Evolutionary conservation across 2,797 vertebrate genomes (phyloP).

Genomic region (Etheostoma perlongum): DNA sequence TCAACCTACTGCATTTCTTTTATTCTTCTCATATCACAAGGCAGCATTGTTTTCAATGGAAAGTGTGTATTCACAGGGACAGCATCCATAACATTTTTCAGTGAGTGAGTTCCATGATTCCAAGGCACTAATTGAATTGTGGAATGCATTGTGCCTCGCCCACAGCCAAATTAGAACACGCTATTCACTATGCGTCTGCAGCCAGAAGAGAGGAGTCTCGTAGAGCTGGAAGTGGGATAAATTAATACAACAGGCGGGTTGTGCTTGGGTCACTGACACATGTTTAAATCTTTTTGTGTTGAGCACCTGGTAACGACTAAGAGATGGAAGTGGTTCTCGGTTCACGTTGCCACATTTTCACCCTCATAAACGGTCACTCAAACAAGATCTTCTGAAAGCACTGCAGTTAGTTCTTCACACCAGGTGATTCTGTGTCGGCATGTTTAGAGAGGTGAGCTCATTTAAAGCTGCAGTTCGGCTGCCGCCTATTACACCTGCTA

Average conservation of each 20-base stretch:
- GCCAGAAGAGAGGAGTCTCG: conserved; percentile 13
- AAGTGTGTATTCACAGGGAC: background rate
- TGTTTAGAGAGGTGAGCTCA: conserved; percentile 34
- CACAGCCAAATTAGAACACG: conserved; percentile 23
- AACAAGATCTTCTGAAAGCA: conserved; percentile 32
- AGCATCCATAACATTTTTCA: conserved; percentile 5
- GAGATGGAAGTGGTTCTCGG: conserved; percentile 37
- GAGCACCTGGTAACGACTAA: conserved; percentile 42
- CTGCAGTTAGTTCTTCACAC: conserved; percentile 35
- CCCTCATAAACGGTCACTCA: conserved; percentile 21
- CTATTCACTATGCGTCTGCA: conserved; percentile 25
- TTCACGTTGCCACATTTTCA: conserved; percentile 27
- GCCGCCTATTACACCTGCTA: conserved; percentile 47
- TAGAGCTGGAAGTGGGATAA: background rate
- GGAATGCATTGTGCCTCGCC: conserved; percentile 13
- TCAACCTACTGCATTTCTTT: conserved; percentile 6
- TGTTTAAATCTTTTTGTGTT: conserved; percentile 48
- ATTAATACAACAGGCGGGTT: conserved; percentile 30
- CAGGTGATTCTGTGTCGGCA: conserved; percentile 11
- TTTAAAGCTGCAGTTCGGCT: conserved; percentile 37
- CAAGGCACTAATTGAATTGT: conserved; percentile 14
- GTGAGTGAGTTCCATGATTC: background rate
- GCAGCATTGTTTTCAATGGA: background rate
- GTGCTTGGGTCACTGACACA: conserved; percentile 44
- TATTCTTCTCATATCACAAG: background rate